Evolutionary conservation across 2,113 vertebrate genomes (phyloP), one percentile per base, ranked within the genome.

Genomic region (Paracanthobrama guichenoti): DNA sequence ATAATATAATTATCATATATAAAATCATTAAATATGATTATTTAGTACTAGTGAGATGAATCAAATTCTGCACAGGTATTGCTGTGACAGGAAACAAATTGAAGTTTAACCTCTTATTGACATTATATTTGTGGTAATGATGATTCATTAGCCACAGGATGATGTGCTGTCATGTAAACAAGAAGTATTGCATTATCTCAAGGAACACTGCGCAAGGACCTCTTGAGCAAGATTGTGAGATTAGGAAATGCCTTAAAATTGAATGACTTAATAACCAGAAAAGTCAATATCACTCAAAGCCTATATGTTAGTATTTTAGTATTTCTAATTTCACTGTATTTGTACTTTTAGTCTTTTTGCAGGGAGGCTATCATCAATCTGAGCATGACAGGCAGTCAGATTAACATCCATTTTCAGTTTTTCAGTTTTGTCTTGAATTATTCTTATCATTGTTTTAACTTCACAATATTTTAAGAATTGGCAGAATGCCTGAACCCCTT

Each of bases 101-200:
- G 3, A 28, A n/a, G n/a, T n/a, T n/a, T n/a, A n/a, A 4, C 12
- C 20, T 24, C n/a, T 66, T 66, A 7, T 28, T 66, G 6, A 35
- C 26, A 73, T 14, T 73, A 50, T 24, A 22, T 20, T 22, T 35
- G 18, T 57, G 26, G 18, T 50, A 16, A 39, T 66, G 4, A 66
- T 80, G 4, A 66, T 80, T 64, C n/a, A 80, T 66, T 66, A 35
- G 44, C 46, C 60, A n/a, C 60, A 50, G 18, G 24, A 80, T 35
- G 26, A 31, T 35, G 16, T 14, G 20, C 60, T 48, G 78, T 24
- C 44, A 79, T 60, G 13, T 20, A 48, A 3, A n/a, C 28, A 62
- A 42, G 4, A 42, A 46, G 46, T 28, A 64, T 24, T 20, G 24
- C 60, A 66, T 80, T 66, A 6, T 18, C 10, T 79, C 14, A 28